These are phyloP conservation scores for roundworm (Caenorhabditis elegans) DNA, from an alignment of 1,140 invertebrate genomes.

Conservation along the genomic window WBcel235 BX284603.4:9156501-9157000, in stretches of 20 bases:
- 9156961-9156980: not conserved
- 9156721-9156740: not conserved
- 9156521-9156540: no score
- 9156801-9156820: not conserved
- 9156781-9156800: not conserved
- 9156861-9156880: not conserved
- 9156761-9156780: not conserved
- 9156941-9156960: not conserved
- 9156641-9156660: not conserved
- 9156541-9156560: no score
- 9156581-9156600: no score
- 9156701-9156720: constrained; percentile 1
- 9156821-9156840: not conserved
- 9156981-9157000: not conserved
- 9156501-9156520: no score
- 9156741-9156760: constrained; percentile 5
- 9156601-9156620: no score
- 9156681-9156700: constrained; percentile 1
- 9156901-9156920: not conserved
- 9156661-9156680: not conserved
- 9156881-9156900: not conserved
- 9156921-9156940: not conserved
- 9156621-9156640: not conserved
- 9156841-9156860: not conserved
- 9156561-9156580: no score